These are phyloP conservation scores for Ctenodactylus gundi DNA, from an alignment of 2,113 vertebrate genomes.

Conservation along the genomic window DNA sequence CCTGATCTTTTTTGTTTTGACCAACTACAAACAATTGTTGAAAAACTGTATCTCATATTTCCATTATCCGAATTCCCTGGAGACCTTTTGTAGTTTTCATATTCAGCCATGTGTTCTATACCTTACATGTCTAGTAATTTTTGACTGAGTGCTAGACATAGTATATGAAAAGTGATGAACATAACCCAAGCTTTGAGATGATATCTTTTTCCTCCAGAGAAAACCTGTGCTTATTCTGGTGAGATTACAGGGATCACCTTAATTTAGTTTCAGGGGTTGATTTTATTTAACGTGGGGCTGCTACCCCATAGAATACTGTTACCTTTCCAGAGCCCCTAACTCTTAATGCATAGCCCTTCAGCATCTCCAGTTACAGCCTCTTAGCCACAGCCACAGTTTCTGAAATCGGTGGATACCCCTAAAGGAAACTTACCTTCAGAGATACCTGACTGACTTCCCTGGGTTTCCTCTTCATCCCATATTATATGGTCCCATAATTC, in stretches of 20 bases:
- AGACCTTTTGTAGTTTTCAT: background rate
- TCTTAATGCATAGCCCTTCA: background rate
- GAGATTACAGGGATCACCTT: background rate
- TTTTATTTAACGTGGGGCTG: background rate
- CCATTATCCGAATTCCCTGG: background rate
- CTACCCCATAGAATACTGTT: background rate
- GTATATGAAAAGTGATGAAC: constrained; percentile 8
- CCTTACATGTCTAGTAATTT: background rate
- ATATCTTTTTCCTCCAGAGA: background rate
- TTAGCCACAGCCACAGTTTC: background rate
- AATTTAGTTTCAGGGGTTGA: background rate
- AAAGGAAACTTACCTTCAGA: background rate
- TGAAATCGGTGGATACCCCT: background rate
- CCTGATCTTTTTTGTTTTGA: background rate
- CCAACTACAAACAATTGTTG: background rate
- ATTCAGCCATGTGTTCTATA: background rate
- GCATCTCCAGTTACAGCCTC: background rate
- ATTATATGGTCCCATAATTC: background rate
- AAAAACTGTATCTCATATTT: background rate
- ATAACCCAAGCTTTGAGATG: constrained; percentile 3
- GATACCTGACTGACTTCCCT: background rate
- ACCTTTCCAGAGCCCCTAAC: background rate
- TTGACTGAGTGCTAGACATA: background rate
- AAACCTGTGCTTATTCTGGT: background rate
- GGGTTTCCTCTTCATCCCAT: background rate